Conservation (phyloP, 2,113 vertebrate genomes). For the Leptobrachium leishanense region DNA sequence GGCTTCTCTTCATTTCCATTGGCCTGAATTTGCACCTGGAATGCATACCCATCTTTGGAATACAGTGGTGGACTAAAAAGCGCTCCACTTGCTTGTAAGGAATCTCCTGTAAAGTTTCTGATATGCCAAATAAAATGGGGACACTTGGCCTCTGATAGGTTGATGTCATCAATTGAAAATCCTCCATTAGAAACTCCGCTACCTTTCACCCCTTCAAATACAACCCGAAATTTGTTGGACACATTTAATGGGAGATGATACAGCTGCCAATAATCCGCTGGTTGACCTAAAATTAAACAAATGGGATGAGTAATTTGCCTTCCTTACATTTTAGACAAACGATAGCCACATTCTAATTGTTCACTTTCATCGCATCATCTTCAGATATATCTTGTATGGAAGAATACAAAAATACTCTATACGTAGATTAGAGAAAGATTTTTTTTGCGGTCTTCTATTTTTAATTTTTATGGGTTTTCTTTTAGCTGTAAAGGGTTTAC, state of each 20-base stretch:
- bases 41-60: constrained; percentile 83
- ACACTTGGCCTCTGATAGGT: constrained; percentile 86
- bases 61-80: constrained; percentile 80
- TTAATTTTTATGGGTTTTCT: too few species aligned
- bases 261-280: constrained; percentile 78
- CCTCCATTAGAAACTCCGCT: constrained; percentile 66
- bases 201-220: constrained; percentile 77
- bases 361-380: too few species aligned
- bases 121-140: constrained; percentile 86
- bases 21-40: constrained; percentile 74
- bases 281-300: constrained; percentile 60
- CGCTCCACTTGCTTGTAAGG: constrained; percentile 55
- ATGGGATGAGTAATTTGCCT: neutral
- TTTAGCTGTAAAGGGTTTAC: too few species aligned
- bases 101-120: constrained; percentile 73
- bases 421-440: too few species aligned
- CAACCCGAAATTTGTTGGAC: constrained; percentile 78
- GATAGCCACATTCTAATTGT: too few species aligned
- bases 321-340: neutral
- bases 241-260: constrained; percentile 74
- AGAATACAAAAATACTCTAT: too few species aligned
- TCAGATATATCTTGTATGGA: too few species aligned
- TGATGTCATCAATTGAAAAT: constrained; percentile 90
- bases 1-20: constrained; percentile 50
- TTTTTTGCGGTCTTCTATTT: too few species aligned